Evolutionary conservation across 2,888 invertebrate species (phyloP).

Genomic region (Chelonus formosanus): DNA sequence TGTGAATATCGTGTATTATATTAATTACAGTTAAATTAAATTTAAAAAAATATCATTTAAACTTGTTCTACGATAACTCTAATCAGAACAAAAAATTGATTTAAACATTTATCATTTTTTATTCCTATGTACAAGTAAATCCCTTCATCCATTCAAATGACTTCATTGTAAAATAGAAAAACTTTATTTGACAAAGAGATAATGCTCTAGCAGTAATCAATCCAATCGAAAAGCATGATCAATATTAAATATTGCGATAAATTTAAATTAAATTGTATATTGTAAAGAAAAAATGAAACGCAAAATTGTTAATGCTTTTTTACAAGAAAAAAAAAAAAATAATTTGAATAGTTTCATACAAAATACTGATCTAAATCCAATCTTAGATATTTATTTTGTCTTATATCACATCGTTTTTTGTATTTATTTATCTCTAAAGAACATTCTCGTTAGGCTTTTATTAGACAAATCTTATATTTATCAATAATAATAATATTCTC

Average conservation of each 20-base stretch:
- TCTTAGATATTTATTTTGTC: too few relatives aligned
- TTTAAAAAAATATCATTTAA: slow-evolving; percentile 50
- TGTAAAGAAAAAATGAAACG: slow-evolving; percentile 55
- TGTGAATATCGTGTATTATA: slow-evolving; percentile 66
- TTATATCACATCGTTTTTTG: too few relatives aligned
- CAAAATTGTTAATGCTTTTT: slow-evolving; percentile 47
- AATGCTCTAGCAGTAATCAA: slow-evolving; percentile 45
- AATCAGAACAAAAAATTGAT: slow-evolving; percentile 25
- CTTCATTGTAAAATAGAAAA: slow-evolving; percentile 47
- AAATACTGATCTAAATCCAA: slow-evolving; percentile 5
- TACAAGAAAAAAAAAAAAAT: slow-evolving; percentile 28
- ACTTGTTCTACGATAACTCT: slow-evolving; percentile 35
- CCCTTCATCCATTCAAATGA: slow-evolving; percentile 16
- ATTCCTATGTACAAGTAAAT: slow-evolving; percentile 3
- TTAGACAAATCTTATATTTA: too few relatives aligned
- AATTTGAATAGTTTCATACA: slow-evolving; percentile 39
- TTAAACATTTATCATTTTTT: slow-evolving; percentile 6
- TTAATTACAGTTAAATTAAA: slow-evolving; percentile 62
- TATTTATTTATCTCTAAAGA: too few relatives aligned
- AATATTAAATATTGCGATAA: slow-evolving; percentile 46
- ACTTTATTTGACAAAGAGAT: slow-evolving; percentile 44
- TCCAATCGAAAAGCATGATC: slow-evolving; percentile 41
- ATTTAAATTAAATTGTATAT: slow-evolving; percentile 61
- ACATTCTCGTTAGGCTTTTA: too few relatives aligned
- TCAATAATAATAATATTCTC: slow-evolving; percentile 22